Evolutionary conservation across 1,140 invertebrate genomes (phyloP).

Genomic region (Pseudoatta argentina): DNA sequence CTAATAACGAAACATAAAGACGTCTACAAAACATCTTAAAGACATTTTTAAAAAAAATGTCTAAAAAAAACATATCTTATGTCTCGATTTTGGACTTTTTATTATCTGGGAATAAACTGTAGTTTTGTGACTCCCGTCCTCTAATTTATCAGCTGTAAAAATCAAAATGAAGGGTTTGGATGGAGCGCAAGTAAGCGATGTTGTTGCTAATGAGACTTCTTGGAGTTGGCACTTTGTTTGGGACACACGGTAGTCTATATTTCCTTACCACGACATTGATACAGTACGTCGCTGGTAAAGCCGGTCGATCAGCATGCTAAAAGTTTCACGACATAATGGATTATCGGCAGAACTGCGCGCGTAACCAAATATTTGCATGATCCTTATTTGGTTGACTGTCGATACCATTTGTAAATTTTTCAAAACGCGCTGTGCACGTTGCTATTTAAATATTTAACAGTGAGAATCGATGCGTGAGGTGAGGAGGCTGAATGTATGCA

Average conservation of each 20-base stretch:
- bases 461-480: constrained; percentile 28
- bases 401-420: constrained; percentile 60
- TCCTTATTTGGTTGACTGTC: constrained; percentile 58
- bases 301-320: constrained; percentile 2
- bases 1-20: too few species aligned
- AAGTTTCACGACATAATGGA: constrained; percentile 61
- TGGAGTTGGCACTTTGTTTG: neutral
- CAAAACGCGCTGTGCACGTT: constrained; percentile 1
- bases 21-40: too few species aligned
- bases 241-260: neutral
- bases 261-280: constrained; percentile 41
- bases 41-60: too few species aligned
- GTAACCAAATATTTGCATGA: constrained; percentile 60
- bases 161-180: neutral
- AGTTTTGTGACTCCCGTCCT: neutral
- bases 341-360: constrained; percentile 45
- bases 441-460: constrained; percentile 59
- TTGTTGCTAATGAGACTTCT: neutral
- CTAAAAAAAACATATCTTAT: too few species aligned
- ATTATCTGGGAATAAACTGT: too few species aligned
- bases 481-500: neutral
- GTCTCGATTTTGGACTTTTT: too few species aligned
- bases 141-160: neutral
- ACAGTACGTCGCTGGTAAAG: constrained; percentile 6
- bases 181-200: neutral